These are phyloP conservation scores for Porites evermanni DNA, from an alignment of 92 coral and sea anemone genomes.

Conservation along the genomic window DNA sequence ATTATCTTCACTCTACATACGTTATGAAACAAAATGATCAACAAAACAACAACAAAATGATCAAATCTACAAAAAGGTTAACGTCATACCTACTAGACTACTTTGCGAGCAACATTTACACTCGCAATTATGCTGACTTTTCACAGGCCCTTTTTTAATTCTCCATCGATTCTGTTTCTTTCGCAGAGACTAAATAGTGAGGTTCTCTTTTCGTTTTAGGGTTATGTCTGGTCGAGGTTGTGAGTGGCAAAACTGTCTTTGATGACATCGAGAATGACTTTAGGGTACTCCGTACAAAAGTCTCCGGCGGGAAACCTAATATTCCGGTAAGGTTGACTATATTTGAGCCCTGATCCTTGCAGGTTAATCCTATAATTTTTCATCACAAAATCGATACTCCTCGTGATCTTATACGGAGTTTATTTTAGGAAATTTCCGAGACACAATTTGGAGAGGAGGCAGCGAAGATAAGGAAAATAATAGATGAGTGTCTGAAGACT, in stretches of 20 bases:
- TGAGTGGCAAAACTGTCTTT: background rate
- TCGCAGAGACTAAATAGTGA: background rate
- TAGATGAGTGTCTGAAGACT: background rate
- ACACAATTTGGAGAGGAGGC: background rate
- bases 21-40: too few species aligned
- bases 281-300: background rate
- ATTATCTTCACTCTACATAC: too few species aligned
- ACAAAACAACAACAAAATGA: too few species aligned
- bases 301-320: background rate
- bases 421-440: background rate
- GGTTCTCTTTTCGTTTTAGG: background rate
- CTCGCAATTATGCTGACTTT: too few species aligned
- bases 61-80: too few species aligned
- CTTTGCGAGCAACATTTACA: too few species aligned
- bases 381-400: background rate
- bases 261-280: background rate
- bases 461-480: background rate
- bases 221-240: background rate
- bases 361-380: too few species aligned
- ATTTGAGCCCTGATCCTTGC: too few species aligned
- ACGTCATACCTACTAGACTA: too few species aligned
- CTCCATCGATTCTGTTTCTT: background rate
- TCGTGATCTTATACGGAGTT: background rate
- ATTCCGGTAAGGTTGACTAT: background rate
- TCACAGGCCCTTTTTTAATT: background rate